Evolutionary conservation across 2,888 invertebrate species (phyloP).

Genomic region (Phengaris alcon): DNA sequence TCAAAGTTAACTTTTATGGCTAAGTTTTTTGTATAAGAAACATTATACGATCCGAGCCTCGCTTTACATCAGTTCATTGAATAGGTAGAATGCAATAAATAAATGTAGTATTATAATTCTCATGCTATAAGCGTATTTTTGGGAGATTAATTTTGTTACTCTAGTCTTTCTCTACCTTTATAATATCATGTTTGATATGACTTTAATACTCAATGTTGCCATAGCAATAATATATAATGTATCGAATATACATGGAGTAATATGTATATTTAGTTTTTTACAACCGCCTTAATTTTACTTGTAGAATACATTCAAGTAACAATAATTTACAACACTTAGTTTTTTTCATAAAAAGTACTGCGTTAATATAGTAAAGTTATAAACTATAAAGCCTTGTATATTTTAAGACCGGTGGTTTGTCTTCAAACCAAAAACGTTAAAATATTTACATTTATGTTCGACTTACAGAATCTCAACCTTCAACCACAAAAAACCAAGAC

Average conservation of each 20-base stretch:
- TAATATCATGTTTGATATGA: conserved; percentile 19
- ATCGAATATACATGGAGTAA: not conserved
- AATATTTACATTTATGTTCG: not conserved
- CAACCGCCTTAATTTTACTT: not conserved
- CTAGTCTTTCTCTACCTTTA: not conserved
- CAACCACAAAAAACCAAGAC: not conserved
- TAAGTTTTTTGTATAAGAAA: not conserved
- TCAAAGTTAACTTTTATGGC: not conserved
- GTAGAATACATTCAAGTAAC: not conserved
- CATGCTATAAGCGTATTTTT: not conserved
- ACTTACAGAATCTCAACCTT: not conserved
- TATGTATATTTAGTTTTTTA: not conserved
- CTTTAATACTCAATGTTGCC: not conserved
- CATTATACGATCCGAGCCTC: not conserved
- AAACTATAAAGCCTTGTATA: conserved; percentile 10
- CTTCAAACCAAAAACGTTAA: not conserved
- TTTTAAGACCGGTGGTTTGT: not conserved
- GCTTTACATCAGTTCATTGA: not conserved
- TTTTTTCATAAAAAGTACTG: not conserved
- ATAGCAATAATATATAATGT: not conserved
- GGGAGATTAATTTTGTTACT: not conserved
- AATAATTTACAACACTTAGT: not conserved
- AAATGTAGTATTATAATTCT: not conserved
- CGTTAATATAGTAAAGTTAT: not conserved
- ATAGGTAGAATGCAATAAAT: not conserved